Conservation (phyloP, 2,888 invertebrate species). For the Phortica magna region DNA sequence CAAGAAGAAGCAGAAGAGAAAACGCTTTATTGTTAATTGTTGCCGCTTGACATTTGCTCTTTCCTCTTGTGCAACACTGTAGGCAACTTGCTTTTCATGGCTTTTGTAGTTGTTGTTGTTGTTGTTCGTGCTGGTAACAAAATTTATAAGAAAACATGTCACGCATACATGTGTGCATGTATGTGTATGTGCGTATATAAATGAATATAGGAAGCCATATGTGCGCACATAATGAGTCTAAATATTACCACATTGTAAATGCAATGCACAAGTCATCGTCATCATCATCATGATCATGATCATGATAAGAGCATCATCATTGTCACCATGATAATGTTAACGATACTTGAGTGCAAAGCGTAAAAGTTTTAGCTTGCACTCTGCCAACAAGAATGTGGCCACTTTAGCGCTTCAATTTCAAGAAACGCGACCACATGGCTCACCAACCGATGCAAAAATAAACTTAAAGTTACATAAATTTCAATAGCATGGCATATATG, state of each 20-base stretch:
- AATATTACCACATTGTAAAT: not conserved
- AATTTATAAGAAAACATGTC: not conserved
- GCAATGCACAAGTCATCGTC: not conserved
- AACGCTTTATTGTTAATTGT: conserved; percentile 14
- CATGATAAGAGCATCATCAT: not conserved
- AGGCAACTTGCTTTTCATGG: not conserved
- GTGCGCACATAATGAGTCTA: not conserved
- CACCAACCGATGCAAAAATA: too few species aligned
- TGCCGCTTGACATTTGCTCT: not conserved
- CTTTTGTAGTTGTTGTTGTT: not conserved
- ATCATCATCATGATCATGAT: not conserved
- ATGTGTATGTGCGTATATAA: not conserved
- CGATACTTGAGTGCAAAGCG: too few species aligned
- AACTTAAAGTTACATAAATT: too few species aligned
- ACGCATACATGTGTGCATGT: not conserved
- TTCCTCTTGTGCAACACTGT: not conserved
- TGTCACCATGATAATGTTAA: too few species aligned
- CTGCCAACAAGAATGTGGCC: too few species aligned
- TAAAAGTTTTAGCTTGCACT: too few species aligned
- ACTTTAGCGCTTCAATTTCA: too few species aligned
- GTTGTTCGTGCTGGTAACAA: not conserved
- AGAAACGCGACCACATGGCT: too few species aligned
- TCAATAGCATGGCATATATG: too few species aligned
- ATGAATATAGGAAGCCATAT: conserved; percentile 9
- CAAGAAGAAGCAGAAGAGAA: not conserved